A percentile compares a stretch with the other conserved stretches of the same genome.
These are phyloP conservation scores for Amblyopsis rosae DNA, from an alignment of 2,113 vertebrate genomes.

Conservation along the genomic window DNA sequence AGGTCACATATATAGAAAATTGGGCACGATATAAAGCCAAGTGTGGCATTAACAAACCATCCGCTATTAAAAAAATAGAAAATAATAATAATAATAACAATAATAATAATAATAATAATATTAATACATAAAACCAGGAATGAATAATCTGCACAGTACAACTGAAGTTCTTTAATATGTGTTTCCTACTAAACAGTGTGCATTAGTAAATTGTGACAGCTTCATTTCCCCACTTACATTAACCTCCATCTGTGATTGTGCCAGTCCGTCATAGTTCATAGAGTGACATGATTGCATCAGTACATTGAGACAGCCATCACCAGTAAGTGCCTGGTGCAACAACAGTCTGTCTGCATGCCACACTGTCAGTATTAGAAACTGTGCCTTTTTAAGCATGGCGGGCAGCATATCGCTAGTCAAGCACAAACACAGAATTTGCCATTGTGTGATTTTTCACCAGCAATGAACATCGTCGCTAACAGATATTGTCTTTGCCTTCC, in stretches of 20 bases:
- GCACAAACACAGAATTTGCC: slow-evolving; percentile 57
- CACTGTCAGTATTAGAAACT: slow-evolving; percentile 53
- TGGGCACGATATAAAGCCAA: too few species aligned
- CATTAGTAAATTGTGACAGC: too few species aligned
- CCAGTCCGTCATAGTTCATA: neutral
- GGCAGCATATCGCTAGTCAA: slow-evolving; percentile 40
- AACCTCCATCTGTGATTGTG: neutral
- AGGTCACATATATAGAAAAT: neutral
- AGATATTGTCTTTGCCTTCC: slow-evolving; percentile 77
- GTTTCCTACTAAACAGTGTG: too few species aligned
- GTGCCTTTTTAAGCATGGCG: slow-evolving; percentile 15
- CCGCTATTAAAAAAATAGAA: too few species aligned
- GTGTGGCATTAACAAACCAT: too few species aligned
- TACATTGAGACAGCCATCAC: neutral
- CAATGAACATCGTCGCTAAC: slow-evolving; percentile 68
- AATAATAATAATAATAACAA: too few species aligned
- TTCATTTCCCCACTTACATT: neutral
- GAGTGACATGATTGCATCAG: slow-evolving; percentile 7
- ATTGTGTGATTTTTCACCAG: slow-evolving; percentile 68
- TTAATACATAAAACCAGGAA: too few species aligned
- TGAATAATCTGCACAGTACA: too few species aligned
- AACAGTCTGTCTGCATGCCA: neutral
- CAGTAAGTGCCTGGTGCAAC: slow-evolving; percentile 12
- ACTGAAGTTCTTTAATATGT: too few species aligned
- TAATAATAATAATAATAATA: too few species aligned